phyloP scores from a whole-genome alignment of 2,797 vertebrate genomes.

The Tokudaia muenninki region DNA sequence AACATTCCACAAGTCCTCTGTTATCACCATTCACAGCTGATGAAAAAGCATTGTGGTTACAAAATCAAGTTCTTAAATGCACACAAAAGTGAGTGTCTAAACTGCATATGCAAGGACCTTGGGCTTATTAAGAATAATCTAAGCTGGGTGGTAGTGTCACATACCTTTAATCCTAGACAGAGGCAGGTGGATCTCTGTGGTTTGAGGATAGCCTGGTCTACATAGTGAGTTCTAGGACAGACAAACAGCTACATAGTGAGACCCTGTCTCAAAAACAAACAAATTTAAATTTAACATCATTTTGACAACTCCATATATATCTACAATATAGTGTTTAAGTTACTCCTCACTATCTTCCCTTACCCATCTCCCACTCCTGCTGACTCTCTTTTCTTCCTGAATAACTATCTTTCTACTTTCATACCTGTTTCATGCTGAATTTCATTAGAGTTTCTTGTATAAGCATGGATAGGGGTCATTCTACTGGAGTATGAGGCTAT shows the following conservation, averaged over 20 bases:
- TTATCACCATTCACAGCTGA: not conserved
- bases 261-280: not conserved
- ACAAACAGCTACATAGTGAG: not conserved
- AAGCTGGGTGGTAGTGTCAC: not conserved
- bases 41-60: slow-evolving; percentile 3
- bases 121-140: slow-evolving; percentile 30
- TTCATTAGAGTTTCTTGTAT: not conserved
- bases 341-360: not conserved
- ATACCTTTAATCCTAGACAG: not conserved
- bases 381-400: not conserved
- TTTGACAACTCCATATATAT: not conserved
- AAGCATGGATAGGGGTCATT: not conserved
- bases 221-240: too few relatives aligned
- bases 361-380: not conserved
- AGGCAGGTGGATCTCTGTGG: not conserved
- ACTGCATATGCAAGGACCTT: not conserved
- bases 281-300: not conserved
- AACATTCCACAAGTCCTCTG: not conserved
- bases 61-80: slow-evolving; percentile 24
- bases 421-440: not conserved
- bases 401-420: not conserved
- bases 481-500: not conserved
- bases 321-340: not conserved
- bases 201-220: not conserved
- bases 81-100: slow-evolving; percentile 57